Conservation (phyloP, 2,797 vertebrate species). For the Poecilia velifera region DNA sequence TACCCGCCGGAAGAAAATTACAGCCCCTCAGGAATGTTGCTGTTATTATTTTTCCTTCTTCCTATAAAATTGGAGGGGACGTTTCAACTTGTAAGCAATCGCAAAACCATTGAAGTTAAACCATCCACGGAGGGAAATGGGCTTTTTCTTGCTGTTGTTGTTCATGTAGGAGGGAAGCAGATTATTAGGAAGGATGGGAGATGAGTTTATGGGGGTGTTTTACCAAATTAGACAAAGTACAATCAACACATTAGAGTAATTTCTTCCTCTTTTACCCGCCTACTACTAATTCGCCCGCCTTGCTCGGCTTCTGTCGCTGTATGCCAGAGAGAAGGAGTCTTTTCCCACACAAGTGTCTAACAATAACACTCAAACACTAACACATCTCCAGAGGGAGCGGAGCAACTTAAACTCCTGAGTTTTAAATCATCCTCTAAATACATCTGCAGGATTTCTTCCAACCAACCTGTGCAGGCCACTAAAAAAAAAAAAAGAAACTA, state of each 20-base stretch:
- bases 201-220: conserved; percentile 63
- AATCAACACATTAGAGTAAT: conserved; percentile 71
- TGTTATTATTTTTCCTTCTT: conserved; percentile 85
- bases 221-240: conserved; percentile 61
- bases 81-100: conserved; percentile 72
- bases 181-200: conserved; percentile 57
- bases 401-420: conserved; percentile 41
- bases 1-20: conserved; percentile 86
- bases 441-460: conserved; percentile 60
- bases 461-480: conserved; percentile 72
- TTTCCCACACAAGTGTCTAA: conserved; percentile 71
- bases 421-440: conserved; percentile 71
- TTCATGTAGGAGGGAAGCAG: conserved; percentile 66
- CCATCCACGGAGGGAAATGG: conserved; percentile 67
- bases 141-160: conserved; percentile 46
- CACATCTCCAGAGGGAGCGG: conserved; percentile 53
- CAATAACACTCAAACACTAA: conserved; percentile 71
- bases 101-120: conserved; percentile 64
- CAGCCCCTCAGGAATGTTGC: conserved; percentile 85
- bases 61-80: conserved; percentile 78
- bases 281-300: conserved; percentile 46
- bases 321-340: conserved; percentile 19
- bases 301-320: conserved; percentile 29
- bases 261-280: conserved; percentile 66
- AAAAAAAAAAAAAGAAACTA: conserved; percentile 66